Evolutionary conservation across 2,113 vertebrate species (phyloP).

Genomic region (Ctenomys sociabilis): DNA sequence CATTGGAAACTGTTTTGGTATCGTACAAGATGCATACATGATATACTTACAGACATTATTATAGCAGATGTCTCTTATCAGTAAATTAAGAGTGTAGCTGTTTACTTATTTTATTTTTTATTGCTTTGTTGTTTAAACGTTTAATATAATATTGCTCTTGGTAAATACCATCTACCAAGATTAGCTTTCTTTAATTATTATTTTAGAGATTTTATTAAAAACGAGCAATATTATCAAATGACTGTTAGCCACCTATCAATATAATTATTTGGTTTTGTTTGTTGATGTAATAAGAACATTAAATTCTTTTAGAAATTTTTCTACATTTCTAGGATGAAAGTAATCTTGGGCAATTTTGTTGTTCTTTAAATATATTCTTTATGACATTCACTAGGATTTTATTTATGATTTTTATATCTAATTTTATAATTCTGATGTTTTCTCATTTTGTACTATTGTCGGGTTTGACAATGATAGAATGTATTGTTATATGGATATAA

Average conservation of each 20-base stretch:
- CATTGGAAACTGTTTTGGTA: no score
- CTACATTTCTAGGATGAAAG: constrained; percentile 8
- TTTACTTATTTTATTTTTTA: no score
- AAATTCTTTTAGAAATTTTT: constrained; percentile 42
- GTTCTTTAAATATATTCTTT: constrained; percentile 50
- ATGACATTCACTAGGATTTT: constrained; percentile 35
- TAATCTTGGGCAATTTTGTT: constrained; percentile 9
- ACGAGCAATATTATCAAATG: not conserved
- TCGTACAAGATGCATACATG: no score
- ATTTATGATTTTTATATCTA: constrained; percentile 28
- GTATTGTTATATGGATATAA: not conserved
- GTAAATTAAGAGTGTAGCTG: no score
- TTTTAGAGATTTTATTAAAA: no score
- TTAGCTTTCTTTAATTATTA: no score
- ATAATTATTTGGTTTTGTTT: constrained; percentile 38
- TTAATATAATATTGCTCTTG: constrained; percentile 51
- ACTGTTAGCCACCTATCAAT: not conserved
- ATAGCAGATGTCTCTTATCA: no score
- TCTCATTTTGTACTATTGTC: constrained; percentile 38
- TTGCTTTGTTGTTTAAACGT: not conserved
- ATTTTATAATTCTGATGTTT: constrained; percentile 40
- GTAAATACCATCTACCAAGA: constrained; percentile 19
- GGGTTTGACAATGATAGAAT: not conserved
- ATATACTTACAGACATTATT: no score
- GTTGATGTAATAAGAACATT: constrained; percentile 19